Conservation (phyloP, 2,888 invertebrate genomes). For the Adineta ricciae region DNA sequence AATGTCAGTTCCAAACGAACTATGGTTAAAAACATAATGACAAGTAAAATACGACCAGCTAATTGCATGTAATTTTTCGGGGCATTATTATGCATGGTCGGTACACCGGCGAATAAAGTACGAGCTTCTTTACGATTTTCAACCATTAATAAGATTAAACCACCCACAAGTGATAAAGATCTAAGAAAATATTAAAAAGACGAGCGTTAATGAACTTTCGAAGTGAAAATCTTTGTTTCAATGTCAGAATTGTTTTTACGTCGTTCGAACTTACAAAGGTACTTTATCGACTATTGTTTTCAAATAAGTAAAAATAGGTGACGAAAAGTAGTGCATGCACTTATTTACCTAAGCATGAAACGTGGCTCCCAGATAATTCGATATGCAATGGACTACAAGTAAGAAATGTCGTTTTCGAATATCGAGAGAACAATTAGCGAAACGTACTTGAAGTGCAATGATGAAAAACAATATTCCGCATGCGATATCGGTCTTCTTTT, state of each 20-base stretch:
- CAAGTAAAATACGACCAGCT: slow-evolving; percentile 77
- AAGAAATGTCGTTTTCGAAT: neutral
- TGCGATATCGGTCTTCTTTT: slow-evolving; percentile 69
- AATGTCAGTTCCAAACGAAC: slow-evolving; percentile 83
- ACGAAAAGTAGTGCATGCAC: neutral
- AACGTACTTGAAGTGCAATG: slow-evolving; percentile 76
- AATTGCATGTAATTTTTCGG: slow-evolving; percentile 92
- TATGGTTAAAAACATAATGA: slow-evolving; percentile 95
- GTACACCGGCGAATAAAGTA: slow-evolving; percentile 80
- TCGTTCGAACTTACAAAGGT: too few species aligned
- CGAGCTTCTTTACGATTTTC: slow-evolving; percentile 85
- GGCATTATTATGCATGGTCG: slow-evolving; percentile 61
- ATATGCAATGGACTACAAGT: neutral
- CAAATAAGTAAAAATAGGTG: neutral
- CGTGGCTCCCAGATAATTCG: neutral
- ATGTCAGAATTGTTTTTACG: too few species aligned
- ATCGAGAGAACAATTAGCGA: too few species aligned
- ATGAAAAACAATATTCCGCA: slow-evolving; percentile 72
- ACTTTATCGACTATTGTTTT: neutral
- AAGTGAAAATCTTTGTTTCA: too few species aligned
- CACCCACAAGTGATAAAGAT: slow-evolving; percentile 78
- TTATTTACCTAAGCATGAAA: neutral
- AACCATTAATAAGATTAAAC: slow-evolving; percentile 86
- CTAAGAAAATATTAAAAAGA: neutral
- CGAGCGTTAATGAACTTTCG: too few species aligned